A percentile compares a stretch with the other conserved stretches of the same genome.
Evolutionary conservation across 2,113 vertebrate genomes (phyloP).

Genomic region (Stegostoma tigrinum): DNA sequence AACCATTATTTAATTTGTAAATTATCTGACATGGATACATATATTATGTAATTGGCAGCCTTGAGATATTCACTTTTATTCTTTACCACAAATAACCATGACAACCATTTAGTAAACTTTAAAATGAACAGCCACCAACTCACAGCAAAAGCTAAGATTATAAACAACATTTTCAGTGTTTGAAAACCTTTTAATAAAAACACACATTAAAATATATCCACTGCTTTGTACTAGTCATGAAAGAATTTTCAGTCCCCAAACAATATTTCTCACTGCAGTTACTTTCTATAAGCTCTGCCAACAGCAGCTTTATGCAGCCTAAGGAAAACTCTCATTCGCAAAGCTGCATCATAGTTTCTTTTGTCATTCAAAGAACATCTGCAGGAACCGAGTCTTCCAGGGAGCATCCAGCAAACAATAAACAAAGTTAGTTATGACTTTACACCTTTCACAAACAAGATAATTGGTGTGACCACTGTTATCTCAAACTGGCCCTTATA

Average conservation of each 20-base stretch:
- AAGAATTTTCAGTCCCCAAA: background rate
- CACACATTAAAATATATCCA: background rate
- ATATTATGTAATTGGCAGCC: background rate
- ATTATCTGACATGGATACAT: background rate
- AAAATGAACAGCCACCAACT: background rate
- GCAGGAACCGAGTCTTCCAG: background rate
- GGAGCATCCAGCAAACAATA: background rate
- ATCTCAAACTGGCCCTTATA: background rate
- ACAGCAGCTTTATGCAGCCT: background rate
- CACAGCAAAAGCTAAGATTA: background rate
- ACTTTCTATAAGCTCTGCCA: background rate
- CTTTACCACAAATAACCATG: background rate
- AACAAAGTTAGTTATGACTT: background rate
- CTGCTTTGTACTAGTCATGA: background rate
- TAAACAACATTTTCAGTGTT: background rate
- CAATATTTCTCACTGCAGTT: background rate
- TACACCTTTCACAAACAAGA: background rate
- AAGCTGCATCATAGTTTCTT: background rate
- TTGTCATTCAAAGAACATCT: background rate
- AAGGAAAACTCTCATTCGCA: background rate
- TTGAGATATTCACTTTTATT: background rate
- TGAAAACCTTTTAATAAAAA: background rate
- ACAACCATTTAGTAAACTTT: background rate
- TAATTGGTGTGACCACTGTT: too few relatives aligned
- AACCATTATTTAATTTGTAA: background rate